These are phyloP conservation scores for Muntiacus muntjak DNA, from an alignment of 2,113 vertebrate genomes.

Conservation along the genomic window DNA sequence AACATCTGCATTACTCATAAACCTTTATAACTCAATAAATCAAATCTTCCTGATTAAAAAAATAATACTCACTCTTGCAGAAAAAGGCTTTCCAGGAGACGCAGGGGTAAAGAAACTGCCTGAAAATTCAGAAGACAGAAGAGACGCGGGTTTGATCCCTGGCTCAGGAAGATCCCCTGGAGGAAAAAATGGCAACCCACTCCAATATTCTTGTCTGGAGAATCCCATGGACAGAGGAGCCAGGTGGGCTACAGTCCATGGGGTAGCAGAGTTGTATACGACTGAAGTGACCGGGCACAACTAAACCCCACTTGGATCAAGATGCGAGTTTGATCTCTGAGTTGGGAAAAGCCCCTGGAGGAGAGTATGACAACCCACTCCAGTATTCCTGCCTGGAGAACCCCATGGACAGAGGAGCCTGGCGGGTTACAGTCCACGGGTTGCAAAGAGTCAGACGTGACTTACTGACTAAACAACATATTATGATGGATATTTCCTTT, in stretches of 20 bases:
- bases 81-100: neutral
- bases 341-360: neutral
- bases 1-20: neutral
- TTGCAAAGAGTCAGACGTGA: neutral
- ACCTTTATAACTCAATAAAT: neutral
- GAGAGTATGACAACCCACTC: neutral
- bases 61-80: neutral
- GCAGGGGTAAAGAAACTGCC: neutral
- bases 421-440: neutral
- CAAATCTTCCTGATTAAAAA: neutral
- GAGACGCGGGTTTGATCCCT: fast-evolving
- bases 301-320: no score
- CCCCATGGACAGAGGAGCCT: neutral
- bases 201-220: neutral
- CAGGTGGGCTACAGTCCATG: neutral
- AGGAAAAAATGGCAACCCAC: neutral
- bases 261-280: fast-evolving
- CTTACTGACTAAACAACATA: neutral
- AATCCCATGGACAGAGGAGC: neutral
- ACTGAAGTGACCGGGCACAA: no score
- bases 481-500: neutral
- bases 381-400: neutral
- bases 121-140: neutral
- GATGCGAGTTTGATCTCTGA: neutral
- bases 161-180: neutral